Evolutionary conservation across 2,113 vertebrate genomes (phyloP).

Genomic region (Festucalex cinctus): DNA sequence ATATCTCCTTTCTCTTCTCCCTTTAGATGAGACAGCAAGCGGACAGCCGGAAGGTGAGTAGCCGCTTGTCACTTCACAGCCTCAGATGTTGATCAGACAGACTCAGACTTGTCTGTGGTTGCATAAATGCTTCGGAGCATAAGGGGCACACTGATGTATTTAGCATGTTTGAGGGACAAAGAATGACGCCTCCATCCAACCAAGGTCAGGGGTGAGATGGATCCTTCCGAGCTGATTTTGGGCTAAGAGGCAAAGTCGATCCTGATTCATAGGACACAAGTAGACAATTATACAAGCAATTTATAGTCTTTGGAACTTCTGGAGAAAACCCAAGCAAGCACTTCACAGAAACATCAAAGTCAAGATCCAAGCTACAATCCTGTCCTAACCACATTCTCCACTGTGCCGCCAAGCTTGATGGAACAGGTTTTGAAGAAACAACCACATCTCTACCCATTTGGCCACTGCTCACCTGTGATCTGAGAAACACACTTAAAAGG

Average conservation of each 20-base stretch:
- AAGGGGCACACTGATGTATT: background rate
- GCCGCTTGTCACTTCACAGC: conserved; percentile 20
- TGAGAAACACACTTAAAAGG: background rate
- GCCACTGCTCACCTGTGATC: background rate
- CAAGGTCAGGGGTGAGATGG: background rate
- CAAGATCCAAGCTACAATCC: background rate
- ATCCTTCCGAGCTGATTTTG: background rate
- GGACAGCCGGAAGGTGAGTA: conserved; percentile 73
- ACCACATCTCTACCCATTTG: background rate
- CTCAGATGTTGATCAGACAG: background rate
- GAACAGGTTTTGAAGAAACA: background rate
- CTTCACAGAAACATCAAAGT: background rate
- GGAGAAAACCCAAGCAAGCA: background rate
- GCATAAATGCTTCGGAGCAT: background rate
- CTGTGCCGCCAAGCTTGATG: background rate
- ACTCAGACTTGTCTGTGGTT: background rate
- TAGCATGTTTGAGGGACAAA: background rate
- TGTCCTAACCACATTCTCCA: background rate
- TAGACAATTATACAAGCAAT: background rate
- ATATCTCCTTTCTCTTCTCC: conserved; percentile 33
- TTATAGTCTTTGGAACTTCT: background rate
- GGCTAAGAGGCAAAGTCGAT: background rate
- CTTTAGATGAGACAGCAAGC: conserved; percentile 63
- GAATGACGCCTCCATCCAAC: background rate
- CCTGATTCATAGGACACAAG: background rate